Percentiles rank a stretch among this genome's conserved stretches.
Conservation (phyloP, 2,888 invertebrate genomes). For the Monopis laevigella region DNA sequence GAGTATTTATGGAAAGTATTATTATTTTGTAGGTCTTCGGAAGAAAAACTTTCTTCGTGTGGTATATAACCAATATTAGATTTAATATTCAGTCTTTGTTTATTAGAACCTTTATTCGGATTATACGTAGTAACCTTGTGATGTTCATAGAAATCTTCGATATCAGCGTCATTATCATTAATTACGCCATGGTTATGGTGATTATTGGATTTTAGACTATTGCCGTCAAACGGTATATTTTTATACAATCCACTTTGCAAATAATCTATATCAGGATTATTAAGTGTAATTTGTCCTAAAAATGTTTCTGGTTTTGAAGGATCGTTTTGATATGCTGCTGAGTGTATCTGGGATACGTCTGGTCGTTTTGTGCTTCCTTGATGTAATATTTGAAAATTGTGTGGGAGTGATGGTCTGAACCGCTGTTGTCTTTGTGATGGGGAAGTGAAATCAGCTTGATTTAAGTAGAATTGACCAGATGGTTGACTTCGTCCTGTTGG, state of each 20-base stretch:
- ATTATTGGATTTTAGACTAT: conserved; percentile 54
- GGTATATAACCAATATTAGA: conserved; percentile 25
- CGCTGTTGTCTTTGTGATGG: conserved; percentile 50
- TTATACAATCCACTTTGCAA: conserved; percentile 54
- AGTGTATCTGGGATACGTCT: conserved; percentile 64
- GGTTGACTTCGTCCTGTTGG: conserved; percentile 59
- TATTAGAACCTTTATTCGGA: conserved; percentile 43
- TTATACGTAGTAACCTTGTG: conserved; percentile 59
- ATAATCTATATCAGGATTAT: conserved; percentile 66
- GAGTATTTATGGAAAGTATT: neutral
- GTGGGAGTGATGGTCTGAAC: conserved; percentile 49
- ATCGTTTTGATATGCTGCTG: conserved; percentile 65
- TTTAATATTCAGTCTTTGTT: conserved; percentile 46
- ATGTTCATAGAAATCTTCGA: conserved; percentile 51
- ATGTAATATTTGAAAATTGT: conserved; percentile 52
- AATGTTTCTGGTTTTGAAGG: conserved; percentile 71
- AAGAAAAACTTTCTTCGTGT: neutral
- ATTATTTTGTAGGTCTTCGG: conserved; percentile 1
- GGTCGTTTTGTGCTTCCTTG: conserved; percentile 64
- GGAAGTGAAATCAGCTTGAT: conserved; percentile 51
- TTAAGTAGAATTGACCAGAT: conserved; percentile 50
- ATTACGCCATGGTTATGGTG: conserved; percentile 43
- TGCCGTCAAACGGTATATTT: conserved; percentile 56
- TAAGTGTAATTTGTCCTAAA: conserved; percentile 69
- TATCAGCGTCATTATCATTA: conserved; percentile 49